Evolutionary conservation across 2,797 vertebrate genomes (phyloP), one percentile per base, ranked within the genome.

Genomic region (Myotis planiceps): DNA sequence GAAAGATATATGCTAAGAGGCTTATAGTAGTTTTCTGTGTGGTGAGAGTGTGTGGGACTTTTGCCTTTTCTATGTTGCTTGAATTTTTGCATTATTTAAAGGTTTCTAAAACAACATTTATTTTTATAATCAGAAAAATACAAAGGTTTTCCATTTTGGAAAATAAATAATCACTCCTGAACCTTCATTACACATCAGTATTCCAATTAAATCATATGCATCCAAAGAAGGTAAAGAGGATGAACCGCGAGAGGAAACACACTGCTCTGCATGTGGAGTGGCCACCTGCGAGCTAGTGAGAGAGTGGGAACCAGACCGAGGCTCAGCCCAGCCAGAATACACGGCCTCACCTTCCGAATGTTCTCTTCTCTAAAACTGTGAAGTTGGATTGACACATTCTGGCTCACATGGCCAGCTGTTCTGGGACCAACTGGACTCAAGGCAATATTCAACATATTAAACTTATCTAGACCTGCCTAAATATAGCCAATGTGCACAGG

Each of bases 101-200:
- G 8, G 47, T 82, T 94, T 79, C 34, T 81, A 83, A 92, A 84
- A 88, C 15, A 25, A 29, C 18, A 47, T 92, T 95, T 84, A 65
- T 29, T 94, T 85, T 88, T 58, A 78, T 47, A 90, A 78, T 58
- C 47, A 95, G 83, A 95, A 92, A 94, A 91, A 86, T 25, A 68
- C 9, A 83, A 49, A 85, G 8, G 29, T 90, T 34, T 83, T 95
- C n/a, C 37, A 66, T 42, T 97, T 72, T 92, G 34, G 37, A 92
- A 95, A 92, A 75, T 29, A 49, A 87, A 34, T 10, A 47, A 16
- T 74, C 0, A 12, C 12, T 49, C 53, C 12, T 32, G 29, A 80
- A 82, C 15, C 47, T 68, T 71, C 23, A 45, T 19, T 71, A 51
- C 7, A 81, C 27, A 83, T 25, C 29, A 42, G 13, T 68, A 83